Conservation (phyloP, 1,140 invertebrate genomes). For the Drosophila persimilis region DNA sequence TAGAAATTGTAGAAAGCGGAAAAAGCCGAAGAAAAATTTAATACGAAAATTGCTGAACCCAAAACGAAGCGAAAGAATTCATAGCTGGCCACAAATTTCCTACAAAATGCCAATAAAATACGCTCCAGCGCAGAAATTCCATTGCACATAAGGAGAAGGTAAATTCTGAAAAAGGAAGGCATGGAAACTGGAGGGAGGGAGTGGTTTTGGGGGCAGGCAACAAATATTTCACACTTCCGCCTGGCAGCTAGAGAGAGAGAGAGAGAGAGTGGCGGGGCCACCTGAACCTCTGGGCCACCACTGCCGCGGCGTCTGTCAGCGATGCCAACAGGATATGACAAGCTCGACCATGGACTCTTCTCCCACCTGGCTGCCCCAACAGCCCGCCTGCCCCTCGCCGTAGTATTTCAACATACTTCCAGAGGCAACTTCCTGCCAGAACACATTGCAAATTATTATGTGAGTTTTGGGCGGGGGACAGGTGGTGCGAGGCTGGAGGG, state of each 20-base stretch:
- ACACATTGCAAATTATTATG: constrained; percentile 65
- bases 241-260: constrained; percentile 6
- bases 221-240: constrained; percentile 77
- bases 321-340: constrained; percentile 77
- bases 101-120: constrained; percentile 78
- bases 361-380: constrained; percentile 8
- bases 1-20: background rate
- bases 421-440: constrained; percentile 61
- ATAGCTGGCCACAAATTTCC: constrained; percentile 68
- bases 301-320: constrained; percentile 36
- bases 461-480: constrained; percentile 7
- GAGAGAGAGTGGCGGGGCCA: constrained; percentile 7
- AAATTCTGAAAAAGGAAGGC: constrained; percentile 15
- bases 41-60: constrained; percentile 47
- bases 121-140: constrained; percentile 70
- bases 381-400: no score
- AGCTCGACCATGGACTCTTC: constrained; percentile 38
- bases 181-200: background rate
- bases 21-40: constrained; percentile 37
- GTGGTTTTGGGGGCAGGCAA: constrained; percentile 23
- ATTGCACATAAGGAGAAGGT: constrained; percentile 53
- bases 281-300: constrained; percentile 37
- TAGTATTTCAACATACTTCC: constrained; percentile 36
- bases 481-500: background rate
- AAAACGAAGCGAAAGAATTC: constrained; percentile 40